Evolutionary conservation across 2,113 vertebrate genomes (phyloP).

Genomic region (Laterallus jamaicensis): DNA sequence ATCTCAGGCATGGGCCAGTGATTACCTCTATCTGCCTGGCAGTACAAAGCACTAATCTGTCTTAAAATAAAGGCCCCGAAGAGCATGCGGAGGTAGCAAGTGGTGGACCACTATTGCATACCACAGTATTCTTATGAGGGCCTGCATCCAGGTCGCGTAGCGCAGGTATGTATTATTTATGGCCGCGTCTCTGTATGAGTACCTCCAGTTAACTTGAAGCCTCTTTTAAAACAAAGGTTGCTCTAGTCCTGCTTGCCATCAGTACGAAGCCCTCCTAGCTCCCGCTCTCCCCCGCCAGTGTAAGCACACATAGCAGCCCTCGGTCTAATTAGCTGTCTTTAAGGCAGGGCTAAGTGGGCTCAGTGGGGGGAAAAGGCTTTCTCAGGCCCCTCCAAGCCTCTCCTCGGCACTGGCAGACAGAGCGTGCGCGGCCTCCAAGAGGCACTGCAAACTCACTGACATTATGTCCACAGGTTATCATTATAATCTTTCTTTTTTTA

Average conservation of each 20-base stretch:
- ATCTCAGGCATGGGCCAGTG: fast-evolving
- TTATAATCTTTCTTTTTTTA: slow-evolving; percentile 82
- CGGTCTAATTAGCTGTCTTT: slow-evolving; percentile 72
- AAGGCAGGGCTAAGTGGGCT: slow-evolving; percentile 67
- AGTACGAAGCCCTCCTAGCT: neutral
- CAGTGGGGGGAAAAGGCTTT: slow-evolving; percentile 60
- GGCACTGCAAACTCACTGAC: slow-evolving; percentile 80
- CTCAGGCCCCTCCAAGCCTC: slow-evolving; percentile 57
- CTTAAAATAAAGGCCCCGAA: neutral
- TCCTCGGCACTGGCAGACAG: slow-evolving; percentile 31
- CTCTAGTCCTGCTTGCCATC: neutral
- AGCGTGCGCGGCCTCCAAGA: slow-evolving; percentile 67
- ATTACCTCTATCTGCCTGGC: slow-evolving; percentile 1
- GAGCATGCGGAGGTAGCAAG: fast-evolving
- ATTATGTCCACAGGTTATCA: slow-evolving; percentile 94
- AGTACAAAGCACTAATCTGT: neutral
- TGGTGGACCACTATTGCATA: neutral
- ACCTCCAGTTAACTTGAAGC: slow-evolving; percentile 48
- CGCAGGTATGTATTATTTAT: slow-evolving; percentile 27
- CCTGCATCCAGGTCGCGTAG: neutral
- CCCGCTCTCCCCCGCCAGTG: neutral
- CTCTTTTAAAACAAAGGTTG: slow-evolving; percentile 47
- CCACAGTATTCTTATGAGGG: neutral
- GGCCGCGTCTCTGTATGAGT: neutral
- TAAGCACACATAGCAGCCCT: slow-evolving; percentile 32